Evolutionary conservation across 92 coral and sea anemone species (phyloP), one percentile per base, ranked within the genome.

Genomic region (Paragorgia papillata): DNA sequence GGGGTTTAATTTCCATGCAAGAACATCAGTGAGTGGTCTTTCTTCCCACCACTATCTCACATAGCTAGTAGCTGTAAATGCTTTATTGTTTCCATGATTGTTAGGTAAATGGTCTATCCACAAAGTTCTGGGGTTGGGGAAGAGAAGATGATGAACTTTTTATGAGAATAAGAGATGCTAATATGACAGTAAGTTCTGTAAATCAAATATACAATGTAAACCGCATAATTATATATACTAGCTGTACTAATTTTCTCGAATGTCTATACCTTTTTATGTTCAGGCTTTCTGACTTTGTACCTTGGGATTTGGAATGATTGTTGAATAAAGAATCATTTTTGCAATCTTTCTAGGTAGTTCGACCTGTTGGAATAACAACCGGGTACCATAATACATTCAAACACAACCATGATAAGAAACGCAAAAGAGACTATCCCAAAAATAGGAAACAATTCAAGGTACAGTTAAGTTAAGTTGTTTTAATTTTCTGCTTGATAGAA

Each of bases 81-180:
- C n/a, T n/a, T n/a, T n/a, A n/a, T n/a, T n/a, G n/a, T n/a, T n/a
- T 15, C 33, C 5, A 59, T 25, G 17, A 27, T 53, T 39, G 65
- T 75, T 22, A 94, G 98, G 98, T 94, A 24, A 91, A 94, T 85
- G 98, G 98, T 9, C 66, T 94, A 63, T 91, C 98, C 18, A 94
- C 89, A 54, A 89, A 62, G 57, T 94, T 94, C 77, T 94, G 98
- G 98, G 98, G 98, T 66, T 94, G 98, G 98, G 98, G 98, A 7
- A 88, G 98, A 32, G 98, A 94, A 74, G 98, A 94, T 79, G 98
- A 94, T 64, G 98, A 94, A 67, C 85, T 94, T 0, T 94, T 86
- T 66, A 80, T 85, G 62, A 86, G 98, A 79, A 91, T 94, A 83
- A 83, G 79, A 85, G 97, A 92, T 21, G 97, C 97, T 33, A 90